Percentiles rank a stretch among this genome's conserved stretches.
Evolutionary conservation across 2,888 invertebrate species (phyloP).

Genomic region (Brachyptera risi): DNA sequence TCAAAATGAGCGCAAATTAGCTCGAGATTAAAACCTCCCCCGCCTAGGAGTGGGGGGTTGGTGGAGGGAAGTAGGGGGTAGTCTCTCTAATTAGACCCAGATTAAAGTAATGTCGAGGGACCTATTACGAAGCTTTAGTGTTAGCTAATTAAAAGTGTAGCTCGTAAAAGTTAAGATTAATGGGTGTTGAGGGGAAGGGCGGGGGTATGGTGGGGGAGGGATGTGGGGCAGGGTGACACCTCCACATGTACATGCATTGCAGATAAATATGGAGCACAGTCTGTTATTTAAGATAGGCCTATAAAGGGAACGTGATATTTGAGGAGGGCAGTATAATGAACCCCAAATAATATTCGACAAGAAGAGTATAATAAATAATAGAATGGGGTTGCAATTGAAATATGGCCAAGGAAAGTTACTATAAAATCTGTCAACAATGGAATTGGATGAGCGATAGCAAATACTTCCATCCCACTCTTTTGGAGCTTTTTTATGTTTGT

Average conservation of each 20-base stretch:
- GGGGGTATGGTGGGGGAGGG: background rate
- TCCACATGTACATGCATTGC: conserved; percentile 6
- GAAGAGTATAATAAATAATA: too few relatives aligned
- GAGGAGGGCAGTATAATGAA: too few relatives aligned
- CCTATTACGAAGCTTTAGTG: conserved; percentile 38
- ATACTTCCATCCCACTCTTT: too few relatives aligned
- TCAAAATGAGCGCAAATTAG: conserved; percentile 37
- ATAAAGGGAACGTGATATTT: too few relatives aligned
- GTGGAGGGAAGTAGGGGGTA: background rate
- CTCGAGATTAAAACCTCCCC: conserved; percentile 37
- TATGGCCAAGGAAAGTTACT: too few relatives aligned
- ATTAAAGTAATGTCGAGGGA: conserved; percentile 40
- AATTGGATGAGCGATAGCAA: too few relatives aligned
- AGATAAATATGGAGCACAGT: conserved; percentile 1
- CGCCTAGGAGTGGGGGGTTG: background rate
- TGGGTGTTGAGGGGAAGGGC: conserved; percentile 34
- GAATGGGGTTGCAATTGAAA: too few relatives aligned
- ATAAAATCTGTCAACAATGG: too few relatives aligned
- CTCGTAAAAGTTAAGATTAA: conserved; percentile 38
- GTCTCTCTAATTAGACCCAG: conserved; percentile 38
- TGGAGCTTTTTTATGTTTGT: too few relatives aligned
- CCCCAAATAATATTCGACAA: too few relatives aligned
- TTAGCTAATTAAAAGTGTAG: conserved; percentile 40
- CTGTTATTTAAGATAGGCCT: too few relatives aligned
- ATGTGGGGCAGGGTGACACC: conserved; percentile 5